A percentile compares a stretch with the other conserved stretches of the same genome.
These are phyloP conservation scores for Anagyrus pseudococci DNA, from an alignment of 2,888 invertebrate species.

Conservation along the genomic window DNA sequence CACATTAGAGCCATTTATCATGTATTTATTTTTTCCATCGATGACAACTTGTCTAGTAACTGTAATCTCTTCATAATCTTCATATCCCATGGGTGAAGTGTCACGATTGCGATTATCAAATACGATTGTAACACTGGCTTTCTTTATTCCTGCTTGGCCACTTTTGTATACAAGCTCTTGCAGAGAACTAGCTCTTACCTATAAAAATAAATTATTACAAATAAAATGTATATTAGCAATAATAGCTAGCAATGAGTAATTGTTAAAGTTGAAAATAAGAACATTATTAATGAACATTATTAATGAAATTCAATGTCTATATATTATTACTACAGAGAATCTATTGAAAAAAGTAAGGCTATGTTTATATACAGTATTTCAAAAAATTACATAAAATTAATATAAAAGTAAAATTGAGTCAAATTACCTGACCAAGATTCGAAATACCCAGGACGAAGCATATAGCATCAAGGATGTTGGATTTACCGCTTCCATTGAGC, in stretches of 20 bases:
- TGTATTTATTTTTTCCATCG: constrained; percentile 89
- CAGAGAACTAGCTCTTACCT: constrained; percentile 89
- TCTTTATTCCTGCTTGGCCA: constrained; percentile 94
- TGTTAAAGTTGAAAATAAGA: constrained; percentile 1
- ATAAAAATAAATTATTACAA: no score
- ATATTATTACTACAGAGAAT: not conserved
- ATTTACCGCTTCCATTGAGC: constrained; percentile 96
- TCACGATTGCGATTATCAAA: constrained; percentile 89
- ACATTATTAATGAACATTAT: constrained; percentile 3
- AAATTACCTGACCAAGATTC: constrained; percentile 85
- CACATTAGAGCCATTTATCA: constrained; percentile 91
- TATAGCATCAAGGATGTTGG: constrained; percentile 96
- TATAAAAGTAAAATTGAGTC: constrained; percentile 18
- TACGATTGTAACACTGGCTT: constrained; percentile 93
- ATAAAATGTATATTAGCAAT: no score
- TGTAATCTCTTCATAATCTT: constrained; percentile 87
- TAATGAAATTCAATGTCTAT: constrained; percentile 4
- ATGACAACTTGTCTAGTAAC: constrained; percentile 90
- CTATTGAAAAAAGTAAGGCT: constrained; percentile 2
- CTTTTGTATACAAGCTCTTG: constrained; percentile 98
- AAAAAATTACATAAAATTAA: constrained; percentile 19
- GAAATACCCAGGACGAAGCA: constrained; percentile 97
- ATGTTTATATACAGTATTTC: not conserved
- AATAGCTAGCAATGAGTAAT: constrained; percentile 2
- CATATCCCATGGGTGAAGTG: constrained; percentile 90